Conservation (phyloP, 2,797 vertebrate species). For the Lutjanus campechanus region DNA sequence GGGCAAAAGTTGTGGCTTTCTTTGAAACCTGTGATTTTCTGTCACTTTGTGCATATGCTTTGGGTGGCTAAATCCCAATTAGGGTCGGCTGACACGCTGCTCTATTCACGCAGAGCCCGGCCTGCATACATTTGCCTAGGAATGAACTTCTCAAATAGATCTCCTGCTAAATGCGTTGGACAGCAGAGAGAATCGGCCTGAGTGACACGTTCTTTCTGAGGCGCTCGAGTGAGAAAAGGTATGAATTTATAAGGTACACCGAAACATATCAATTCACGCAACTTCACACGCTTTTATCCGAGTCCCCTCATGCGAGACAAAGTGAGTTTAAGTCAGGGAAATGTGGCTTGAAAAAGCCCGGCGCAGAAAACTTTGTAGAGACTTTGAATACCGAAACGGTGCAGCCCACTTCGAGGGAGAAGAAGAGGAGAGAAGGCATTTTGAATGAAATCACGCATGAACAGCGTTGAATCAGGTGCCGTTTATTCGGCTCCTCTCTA, state of each 20-base stretch:
- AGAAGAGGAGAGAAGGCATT: slow-evolving; percentile 53
- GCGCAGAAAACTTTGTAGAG: slow-evolving; percentile 85
- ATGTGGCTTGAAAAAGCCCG: slow-evolving; percentile 83
- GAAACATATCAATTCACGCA: slow-evolving; percentile 98
- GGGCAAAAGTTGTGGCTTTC: slow-evolving; percentile 87
- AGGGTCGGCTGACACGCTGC: slow-evolving; percentile 99
- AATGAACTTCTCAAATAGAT: slow-evolving; percentile 98
- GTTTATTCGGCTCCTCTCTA: slow-evolving; percentile 84
- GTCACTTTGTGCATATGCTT: slow-evolving; percentile 96
- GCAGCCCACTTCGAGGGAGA: slow-evolving; percentile 78
- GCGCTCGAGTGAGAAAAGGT: slow-evolving; percentile 95
- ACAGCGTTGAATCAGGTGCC: slow-evolving; percentile 82
- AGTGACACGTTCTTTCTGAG: slow-evolving; percentile 91
- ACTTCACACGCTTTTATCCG: slow-evolving; percentile 95
- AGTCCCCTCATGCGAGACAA: slow-evolving; percentile 92
- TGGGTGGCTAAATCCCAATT: slow-evolving; percentile 99
- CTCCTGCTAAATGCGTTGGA: slow-evolving; percentile 93
- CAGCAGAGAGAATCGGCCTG: slow-evolving; percentile 98
- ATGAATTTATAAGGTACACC: slow-evolving; percentile 99
- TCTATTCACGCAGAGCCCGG: slow-evolving; percentile 92
- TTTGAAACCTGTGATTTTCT: slow-evolving; percentile 95
- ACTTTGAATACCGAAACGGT: slow-evolving; percentile 90
- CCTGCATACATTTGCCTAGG: slow-evolving; percentile 99
- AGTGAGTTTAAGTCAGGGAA: slow-evolving; percentile 87
- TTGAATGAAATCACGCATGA: slow-evolving; percentile 85